Conservation (phyloP, 2,797 vertebrate genomes). For the Pogoniulus pusillus region DNA sequence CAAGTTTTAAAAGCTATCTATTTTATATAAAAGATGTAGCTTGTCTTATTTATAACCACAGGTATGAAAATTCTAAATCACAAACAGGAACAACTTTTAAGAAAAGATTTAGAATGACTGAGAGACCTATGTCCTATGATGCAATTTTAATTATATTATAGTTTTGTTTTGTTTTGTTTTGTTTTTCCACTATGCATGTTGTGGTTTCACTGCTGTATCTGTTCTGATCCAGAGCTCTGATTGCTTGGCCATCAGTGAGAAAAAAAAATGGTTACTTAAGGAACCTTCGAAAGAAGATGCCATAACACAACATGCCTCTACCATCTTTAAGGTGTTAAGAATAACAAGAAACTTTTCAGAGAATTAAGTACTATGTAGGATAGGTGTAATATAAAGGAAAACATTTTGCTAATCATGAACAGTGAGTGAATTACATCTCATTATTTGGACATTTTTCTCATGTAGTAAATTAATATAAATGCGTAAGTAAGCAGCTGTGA, state of each 20-base stretch:
- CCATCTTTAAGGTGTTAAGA: background rate
- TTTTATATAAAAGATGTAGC: background rate
- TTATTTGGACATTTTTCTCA: background rate
- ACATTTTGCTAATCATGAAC: background rate
- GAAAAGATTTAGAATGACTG: background rate
- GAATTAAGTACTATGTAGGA: background rate
- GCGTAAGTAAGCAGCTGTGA: background rate
- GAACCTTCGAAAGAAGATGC: background rate
- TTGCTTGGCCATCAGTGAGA: background rate
- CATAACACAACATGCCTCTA: background rate
- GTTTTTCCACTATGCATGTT: background rate
- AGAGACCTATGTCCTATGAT: background rate
- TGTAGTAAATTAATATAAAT: conserved; percentile 10
- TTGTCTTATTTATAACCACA: background rate
- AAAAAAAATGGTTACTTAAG: background rate
- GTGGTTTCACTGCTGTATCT: background rate
- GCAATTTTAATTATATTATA: background rate
- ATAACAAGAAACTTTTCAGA: background rate
- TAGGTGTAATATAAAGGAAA: background rate
- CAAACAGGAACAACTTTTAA: background rate
- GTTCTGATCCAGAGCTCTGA: background rate
- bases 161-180: background rate
- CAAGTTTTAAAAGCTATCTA: background rate
- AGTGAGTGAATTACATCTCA: background rate
- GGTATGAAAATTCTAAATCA: background rate